A percentile compares a stretch with the other conserved stretches of the same genome.
These are phyloP conservation scores for Hemichromis elongatus DNA, from an alignment of 2,113 vertebrate species.

Conservation along the genomic window DNA sequence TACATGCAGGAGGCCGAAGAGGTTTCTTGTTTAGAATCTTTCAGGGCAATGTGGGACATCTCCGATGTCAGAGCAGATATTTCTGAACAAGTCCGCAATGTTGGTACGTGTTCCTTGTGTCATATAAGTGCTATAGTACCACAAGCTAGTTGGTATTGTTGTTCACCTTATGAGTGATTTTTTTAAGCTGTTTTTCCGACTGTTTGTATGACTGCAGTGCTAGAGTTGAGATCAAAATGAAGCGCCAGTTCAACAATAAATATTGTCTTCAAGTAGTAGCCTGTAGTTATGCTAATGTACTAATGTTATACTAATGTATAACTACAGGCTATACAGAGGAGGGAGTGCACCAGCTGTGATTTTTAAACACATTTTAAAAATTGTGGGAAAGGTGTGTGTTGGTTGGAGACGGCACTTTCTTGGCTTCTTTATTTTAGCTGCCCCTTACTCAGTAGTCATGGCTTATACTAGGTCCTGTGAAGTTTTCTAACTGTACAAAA, in stretches of 20 bases:
- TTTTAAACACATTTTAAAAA: background rate
- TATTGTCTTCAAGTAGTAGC: background rate
- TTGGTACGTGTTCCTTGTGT: constrained; percentile 77
- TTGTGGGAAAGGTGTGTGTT: background rate
- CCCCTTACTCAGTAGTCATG: background rate
- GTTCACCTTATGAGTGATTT: background rate
- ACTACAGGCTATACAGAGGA: background rate
- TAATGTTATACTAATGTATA: background rate
- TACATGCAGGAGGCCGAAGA: constrained; percentile 96
- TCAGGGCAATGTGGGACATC: constrained; percentile 98
- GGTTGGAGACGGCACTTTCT: background rate
- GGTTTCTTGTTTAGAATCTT: constrained; percentile 95
- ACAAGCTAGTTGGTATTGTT: background rate
- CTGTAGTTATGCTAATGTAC: no score
- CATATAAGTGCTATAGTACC: background rate
- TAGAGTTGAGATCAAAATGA: background rate
- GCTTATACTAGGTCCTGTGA: background rate
- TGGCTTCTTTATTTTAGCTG: background rate
- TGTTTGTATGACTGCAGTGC: background rate
- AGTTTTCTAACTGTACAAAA: background rate
- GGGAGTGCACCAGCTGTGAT: background rate
- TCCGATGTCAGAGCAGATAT: constrained; percentile 94
- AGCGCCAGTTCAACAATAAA: background rate
- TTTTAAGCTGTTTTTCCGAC: background rate
- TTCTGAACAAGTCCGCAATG: constrained; percentile 95